Base-by-base conservation (phyloP, 2,888 invertebrate species). In the Epinotia demarniana region DNA sequence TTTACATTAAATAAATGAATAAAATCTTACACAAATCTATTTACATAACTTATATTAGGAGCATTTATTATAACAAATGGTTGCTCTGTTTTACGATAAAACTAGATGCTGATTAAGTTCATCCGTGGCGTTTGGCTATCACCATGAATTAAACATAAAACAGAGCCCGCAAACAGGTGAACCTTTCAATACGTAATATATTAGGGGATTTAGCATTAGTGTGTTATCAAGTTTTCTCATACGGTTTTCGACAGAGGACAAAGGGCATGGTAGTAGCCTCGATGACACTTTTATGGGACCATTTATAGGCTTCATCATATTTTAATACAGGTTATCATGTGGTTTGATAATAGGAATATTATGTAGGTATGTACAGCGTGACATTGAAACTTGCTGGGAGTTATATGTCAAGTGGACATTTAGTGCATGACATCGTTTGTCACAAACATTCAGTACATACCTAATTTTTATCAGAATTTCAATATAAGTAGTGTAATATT, bases 81-180 rank as follows among this genome's bases (percentile, higher is more conserved):
- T 1, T 16, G 27, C 23, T 23, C 53, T 66, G 53, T 71, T 75
- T 18, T 75, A 66, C 43, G 39, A 13, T 60, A n/a, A 13, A 3
- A 5, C 6, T 18, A 33, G 23, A n/a, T 53, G 60, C 70, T 71
- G 70, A 75, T 75, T 60, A 71, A 61, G 70, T 75, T 66, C 70
- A 75, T 71, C 75, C 53, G 60, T 71, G 60, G 75, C 70, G 39
- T 66, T 73, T 64, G 70, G 58, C 60, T 39, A 71, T 75, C 75
- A 43, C 67, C 39, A 71, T 75, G 75, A 71, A 71, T 75, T 75
- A 64, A 71, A 75, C 75, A 75, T 75, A 58, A 71, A 71, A 60
- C 70, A 64, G 43, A 64, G 13, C 27, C 58, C 43, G 33, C 74
- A 33, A 68, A 68, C 73, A 68, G 73, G 61, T 73, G 68, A 33